Conservation (phyloP, 2,888 invertebrate species). For the Acleris laterana region DNA sequence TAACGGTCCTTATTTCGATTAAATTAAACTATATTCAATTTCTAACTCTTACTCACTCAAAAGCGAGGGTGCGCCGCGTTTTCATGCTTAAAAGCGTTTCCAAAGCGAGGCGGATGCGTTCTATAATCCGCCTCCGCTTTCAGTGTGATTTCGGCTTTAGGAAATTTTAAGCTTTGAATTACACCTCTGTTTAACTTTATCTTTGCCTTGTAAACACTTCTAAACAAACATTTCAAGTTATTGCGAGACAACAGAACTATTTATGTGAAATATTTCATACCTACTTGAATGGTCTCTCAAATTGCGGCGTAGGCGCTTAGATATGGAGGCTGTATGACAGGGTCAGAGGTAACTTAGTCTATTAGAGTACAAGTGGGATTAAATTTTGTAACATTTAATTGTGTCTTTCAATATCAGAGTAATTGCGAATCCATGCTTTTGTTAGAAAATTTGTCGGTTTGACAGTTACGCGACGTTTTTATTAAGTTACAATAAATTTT, state of each 20-base stretch:
- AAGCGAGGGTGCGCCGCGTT: no score
- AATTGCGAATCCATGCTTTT: conserved; percentile 2
- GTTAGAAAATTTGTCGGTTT: conserved; percentile 1
- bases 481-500: not conserved
- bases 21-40: no score
- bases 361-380: not conserved
- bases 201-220: conserved; percentile 5
- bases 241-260: conserved; percentile 19
- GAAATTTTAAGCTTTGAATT: no score
- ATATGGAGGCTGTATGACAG: conserved; percentile 2
- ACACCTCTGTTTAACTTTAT: not conserved
- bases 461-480: conserved; percentile 9
- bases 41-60: no score
- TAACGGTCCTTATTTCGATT: no score
- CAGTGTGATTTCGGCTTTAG: no score
- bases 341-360: conserved; percentile 1
- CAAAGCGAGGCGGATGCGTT: no score
- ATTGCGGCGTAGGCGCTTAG: conserved; percentile 20
- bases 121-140: no score
- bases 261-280: conserved; percentile 29
- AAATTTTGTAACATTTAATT: conserved; percentile 2
- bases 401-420: not conserved
- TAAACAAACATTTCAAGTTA: conserved; percentile 19
- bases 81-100: no score
- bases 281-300: conserved; percentile 25